Base-by-base conservation (phyloP, 2,113 vertebrate genomes). In the Aramus guarauna region DNA sequence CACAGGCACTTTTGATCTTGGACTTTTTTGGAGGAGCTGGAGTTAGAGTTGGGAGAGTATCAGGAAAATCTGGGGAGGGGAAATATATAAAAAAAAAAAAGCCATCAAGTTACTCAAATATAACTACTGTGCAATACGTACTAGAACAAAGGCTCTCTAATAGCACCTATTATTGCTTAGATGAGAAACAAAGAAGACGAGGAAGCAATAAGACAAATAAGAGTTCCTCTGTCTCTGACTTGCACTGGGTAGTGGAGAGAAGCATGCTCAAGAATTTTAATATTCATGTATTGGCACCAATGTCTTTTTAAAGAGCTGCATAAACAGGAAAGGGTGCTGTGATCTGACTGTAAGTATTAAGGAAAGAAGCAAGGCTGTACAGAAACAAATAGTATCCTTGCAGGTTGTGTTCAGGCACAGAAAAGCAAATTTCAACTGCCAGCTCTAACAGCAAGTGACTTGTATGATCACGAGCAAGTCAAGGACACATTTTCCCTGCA, bases 1-100 rank as follows among this genome's bases (percentile, higher is more conserved):
- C 97, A 58, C 17, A 75, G 29, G 95, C 90, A 36, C 85, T 97
- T 97, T 98, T 99, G 73, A 98, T 97, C 71, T 98, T 98, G 56
- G 99, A 99, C 97, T 98, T 99, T 94, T 99, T 99, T 12, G 98
- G 97, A 60, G 99, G 99, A 64, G 98, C 99, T 69, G 99, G 99
- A 27, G 98, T 99, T 96, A 99, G 95, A 94, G 98, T 92, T 50
- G 99, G 99, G 22, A 99, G 98, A 45, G 97, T 85, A 94, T 99
- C 99, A 77, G 99, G 98, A 93, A 99, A 98, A 97, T 98, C 99
- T 99, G 34, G 39, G 48, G 36, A 89, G 9, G 0, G 10, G 32
- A 95, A 87, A 48, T 43, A 43, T 43, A 43, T 41, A 12, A 88
- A 76, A 0, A 15, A 59, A 53, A 52, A 56, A 67, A 69, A 56